Percentiles rank a stretch among this genome's conserved stretches.
Evolutionary conservation across 2,888 invertebrate genomes (phyloP).

Genomic region (Branchellion lobata): DNA sequence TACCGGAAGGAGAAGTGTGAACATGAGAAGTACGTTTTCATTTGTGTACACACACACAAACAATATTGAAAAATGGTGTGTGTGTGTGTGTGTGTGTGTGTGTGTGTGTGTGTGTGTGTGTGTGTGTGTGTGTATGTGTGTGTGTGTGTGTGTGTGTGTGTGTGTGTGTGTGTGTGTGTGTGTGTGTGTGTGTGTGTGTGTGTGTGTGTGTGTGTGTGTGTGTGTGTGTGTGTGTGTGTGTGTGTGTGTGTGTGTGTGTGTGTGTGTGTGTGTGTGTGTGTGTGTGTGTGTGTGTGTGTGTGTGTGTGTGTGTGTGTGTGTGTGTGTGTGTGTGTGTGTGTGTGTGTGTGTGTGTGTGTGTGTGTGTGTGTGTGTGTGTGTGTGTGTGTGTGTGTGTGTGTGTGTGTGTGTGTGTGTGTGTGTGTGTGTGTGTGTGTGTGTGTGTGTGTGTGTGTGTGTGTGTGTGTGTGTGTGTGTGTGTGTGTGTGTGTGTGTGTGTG

Average conservation of each 20-base stretch:
- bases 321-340: slow-evolving; percentile 14
- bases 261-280: slow-evolving; percentile 28
- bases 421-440: slow-evolving; percentile 23
- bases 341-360: slow-evolving; percentile 28
- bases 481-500: slow-evolving; percentile 23
- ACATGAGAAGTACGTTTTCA: slow-evolving; percentile 72
- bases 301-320: slow-evolving; percentile 21
- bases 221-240: slow-evolving; percentile 29
- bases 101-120: too few relatives aligned
- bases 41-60: too few relatives aligned
- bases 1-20: slow-evolving; percentile 81
- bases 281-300: slow-evolving; percentile 32
- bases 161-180: slow-evolving; percentile 32
- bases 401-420: slow-evolving; percentile 25
- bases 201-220: slow-evolving; percentile 30
- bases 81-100: too few relatives aligned
- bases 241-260: slow-evolving; percentile 30
- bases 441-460: slow-evolving; percentile 23
- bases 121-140: slow-evolving; percentile 23
- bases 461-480: slow-evolving; percentile 23
- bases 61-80: too few relatives aligned
- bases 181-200: slow-evolving; percentile 20
- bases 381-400: slow-evolving; percentile 21
- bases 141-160: slow-evolving; percentile 23
- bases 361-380: slow-evolving; percentile 33